Percentiles rank a stretch among this genome's conserved stretches.
These are phyloP conservation scores for Antheraea assamensis DNA, from an alignment of 2,888 invertebrate species.

Conservation along the genomic window DNA sequence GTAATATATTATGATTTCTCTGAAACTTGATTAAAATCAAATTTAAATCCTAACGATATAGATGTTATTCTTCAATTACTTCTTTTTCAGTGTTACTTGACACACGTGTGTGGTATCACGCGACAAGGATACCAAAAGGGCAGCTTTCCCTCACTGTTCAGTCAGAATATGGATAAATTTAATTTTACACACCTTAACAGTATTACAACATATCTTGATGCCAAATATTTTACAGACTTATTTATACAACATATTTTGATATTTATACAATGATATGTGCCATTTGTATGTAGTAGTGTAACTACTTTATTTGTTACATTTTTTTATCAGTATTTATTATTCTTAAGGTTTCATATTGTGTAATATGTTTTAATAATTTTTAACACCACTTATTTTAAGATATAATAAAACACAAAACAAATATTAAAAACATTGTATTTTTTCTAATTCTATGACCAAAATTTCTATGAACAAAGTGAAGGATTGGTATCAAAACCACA, in stretches of 20 bases:
- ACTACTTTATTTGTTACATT: conserved; percentile 54
- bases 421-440: conserved; percentile 72
- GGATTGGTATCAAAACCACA: conserved; percentile 55
- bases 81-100: conserved; percentile 88
- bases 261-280: conserved; percentile 59
- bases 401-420: conserved; percentile 41
- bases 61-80: neutral
- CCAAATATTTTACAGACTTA: conserved; percentile 59
- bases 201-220: conserved; percentile 75
- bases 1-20: too few relatives aligned
- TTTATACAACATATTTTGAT: conserved; percentile 51
- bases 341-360: conserved; percentile 20
- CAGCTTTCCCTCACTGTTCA: conserved; percentile 94
- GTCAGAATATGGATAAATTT: conserved; percentile 90
- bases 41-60: too few relatives aligned
- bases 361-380: conserved; percentile 20
- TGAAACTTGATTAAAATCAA: too few relatives aligned
- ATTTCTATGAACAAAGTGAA: conserved; percentile 59
- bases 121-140: conserved; percentile 90
- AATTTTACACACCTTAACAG: conserved; percentile 37
- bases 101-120: conserved; percentile 96
- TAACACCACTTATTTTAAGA: neutral
- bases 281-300: conserved; percentile 70
- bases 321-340: conserved; percentile 49
- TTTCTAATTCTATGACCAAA: conserved; percentile 73